These are phyloP conservation scores for Phoxinus dragarum DNA, from an alignment of 2,797 vertebrate genomes.

Conservation along the genomic window DNA sequence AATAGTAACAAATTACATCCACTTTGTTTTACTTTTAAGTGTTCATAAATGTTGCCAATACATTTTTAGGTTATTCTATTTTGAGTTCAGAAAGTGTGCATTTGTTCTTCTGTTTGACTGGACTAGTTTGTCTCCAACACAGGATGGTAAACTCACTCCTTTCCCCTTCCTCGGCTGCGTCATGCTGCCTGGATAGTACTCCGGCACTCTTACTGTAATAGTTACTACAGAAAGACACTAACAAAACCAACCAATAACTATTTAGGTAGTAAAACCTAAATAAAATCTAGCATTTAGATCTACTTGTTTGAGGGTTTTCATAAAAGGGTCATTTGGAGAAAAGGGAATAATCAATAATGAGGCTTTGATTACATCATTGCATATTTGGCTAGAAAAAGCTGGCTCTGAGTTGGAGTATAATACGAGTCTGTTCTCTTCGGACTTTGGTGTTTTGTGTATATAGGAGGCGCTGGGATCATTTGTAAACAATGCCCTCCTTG, in stretches of 20 bases:
- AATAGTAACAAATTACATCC: not conserved
- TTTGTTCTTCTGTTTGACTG: not conserved
- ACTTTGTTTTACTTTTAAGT: not conserved
- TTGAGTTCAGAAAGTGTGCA: not conserved
- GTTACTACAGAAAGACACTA: not conserved
- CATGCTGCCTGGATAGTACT: not conserved
- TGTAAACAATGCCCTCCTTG: constrained; percentile 78
- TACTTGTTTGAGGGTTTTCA: constrained; percentile 25
- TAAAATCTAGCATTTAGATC: not conserved
- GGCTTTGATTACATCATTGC: constrained; percentile 65
- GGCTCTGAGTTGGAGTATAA: constrained; percentile 68
- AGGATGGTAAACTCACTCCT: not conserved
- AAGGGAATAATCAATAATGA: constrained; percentile 55
- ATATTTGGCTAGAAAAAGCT: constrained; percentile 59
- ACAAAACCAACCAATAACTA: constrained; percentile 34
- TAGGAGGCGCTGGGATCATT: constrained; percentile 70
- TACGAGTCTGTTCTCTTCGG: constrained; percentile 71
- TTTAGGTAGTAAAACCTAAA: constrained; percentile 18
- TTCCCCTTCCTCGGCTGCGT: not conserved
- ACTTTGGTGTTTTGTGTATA: constrained; percentile 77
- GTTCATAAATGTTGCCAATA: not conserved
- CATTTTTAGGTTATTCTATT: not conserved
- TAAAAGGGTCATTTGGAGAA: constrained; percentile 47
- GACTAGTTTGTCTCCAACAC: not conserved
- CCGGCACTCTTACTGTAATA: not conserved